phyloP scores from a whole-genome alignment of 2,113 vertebrate genomes.

The Oriolus oriolus region DNA sequence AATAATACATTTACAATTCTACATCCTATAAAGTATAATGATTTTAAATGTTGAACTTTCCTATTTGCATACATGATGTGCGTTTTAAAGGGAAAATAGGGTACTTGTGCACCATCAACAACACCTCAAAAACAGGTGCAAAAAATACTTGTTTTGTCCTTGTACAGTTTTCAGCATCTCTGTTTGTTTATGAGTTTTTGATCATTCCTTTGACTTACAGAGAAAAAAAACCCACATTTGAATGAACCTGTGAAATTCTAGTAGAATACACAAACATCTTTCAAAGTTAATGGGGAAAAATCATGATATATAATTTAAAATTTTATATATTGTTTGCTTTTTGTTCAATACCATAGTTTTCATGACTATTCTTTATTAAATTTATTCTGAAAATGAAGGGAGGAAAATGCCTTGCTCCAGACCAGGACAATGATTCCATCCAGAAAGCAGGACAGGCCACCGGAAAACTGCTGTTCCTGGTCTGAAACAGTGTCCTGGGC shows the following conservation, averaged over 20 bases:
- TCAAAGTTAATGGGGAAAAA: background rate
- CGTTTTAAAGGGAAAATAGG: background rate
- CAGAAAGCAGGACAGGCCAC: background rate
- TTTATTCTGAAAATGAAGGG: background rate
- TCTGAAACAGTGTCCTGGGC: background rate
- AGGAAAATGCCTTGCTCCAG: background rate
- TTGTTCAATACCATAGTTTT: background rate
- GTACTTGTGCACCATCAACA: background rate
- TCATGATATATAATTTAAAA: rapidly evolving
- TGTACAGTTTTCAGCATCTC: background rate
- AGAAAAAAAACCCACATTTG: background rate
- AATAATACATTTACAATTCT: background rate
- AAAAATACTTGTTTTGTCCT: background rate
- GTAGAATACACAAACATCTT: background rate
- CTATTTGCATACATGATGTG: rapidly evolving
- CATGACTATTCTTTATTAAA: background rate
- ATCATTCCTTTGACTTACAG: background rate
- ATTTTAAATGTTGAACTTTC: background rate
- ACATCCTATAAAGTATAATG: background rate
- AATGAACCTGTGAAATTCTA: background rate
- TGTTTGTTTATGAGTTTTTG: background rate
- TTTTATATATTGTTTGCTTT: background rate
- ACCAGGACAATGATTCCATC: background rate
- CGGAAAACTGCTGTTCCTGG: background rate
- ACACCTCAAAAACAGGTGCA: background rate